Percentiles rank a stretch among this genome's conserved stretches.
Evolutionary conservation across 1,140 invertebrate genomes (phyloP).

Genomic region (Scaptomyza montana): DNA sequence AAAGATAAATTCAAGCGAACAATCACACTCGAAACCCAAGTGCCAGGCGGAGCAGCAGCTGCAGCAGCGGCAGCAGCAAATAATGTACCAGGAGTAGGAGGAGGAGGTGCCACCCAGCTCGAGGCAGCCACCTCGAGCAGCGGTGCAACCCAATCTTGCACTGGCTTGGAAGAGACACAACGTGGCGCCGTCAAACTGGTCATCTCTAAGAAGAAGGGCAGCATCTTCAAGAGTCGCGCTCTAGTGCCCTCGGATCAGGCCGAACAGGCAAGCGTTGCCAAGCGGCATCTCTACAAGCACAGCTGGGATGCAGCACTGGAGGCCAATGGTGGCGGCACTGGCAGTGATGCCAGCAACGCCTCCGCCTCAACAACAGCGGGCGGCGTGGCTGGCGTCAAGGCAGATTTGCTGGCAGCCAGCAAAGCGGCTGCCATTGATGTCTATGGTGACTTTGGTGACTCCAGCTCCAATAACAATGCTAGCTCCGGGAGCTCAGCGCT

Average conservation of each 20-base stretch:
- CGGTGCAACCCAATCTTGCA: background rate
- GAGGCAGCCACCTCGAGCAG: background rate
- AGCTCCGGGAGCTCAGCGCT: slow-evolving; percentile 56
- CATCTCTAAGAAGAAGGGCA: slow-evolving; percentile 91
- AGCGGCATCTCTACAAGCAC: slow-evolving; percentile 92
- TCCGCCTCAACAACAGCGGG: slow-evolving; percentile 47
- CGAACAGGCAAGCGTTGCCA: slow-evolving; percentile 87
- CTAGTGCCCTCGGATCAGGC: slow-evolving; percentile 87
- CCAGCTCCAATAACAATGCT: slow-evolving; percentile 63
- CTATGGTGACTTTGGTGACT: slow-evolving; percentile 71
- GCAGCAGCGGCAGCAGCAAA: slow-evolving; percentile 18
- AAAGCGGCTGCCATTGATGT: slow-evolving; percentile 63
- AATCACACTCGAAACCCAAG: slow-evolving; percentile 67
- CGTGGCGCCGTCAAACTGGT: slow-evolving; percentile 85
- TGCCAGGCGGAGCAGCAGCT: slow-evolving; percentile 40
- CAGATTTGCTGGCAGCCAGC: slow-evolving; percentile 35
- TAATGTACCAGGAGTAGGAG: no score
- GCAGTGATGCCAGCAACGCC: slow-evolving; percentile 71
- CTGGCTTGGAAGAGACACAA: slow-evolving; percentile 53
- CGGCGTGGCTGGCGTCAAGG: slow-evolving; percentile 42
- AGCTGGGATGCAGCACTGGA: slow-evolving; percentile 91
- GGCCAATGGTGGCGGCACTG: slow-evolving; percentile 69
- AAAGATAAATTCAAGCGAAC: slow-evolving; percentile 83
- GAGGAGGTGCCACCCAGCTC: background rate
- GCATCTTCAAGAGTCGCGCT: slow-evolving; percentile 94